Conservation (phyloP, 2,888 invertebrate species). For the Chrysopilus asiliformis region DNA sequence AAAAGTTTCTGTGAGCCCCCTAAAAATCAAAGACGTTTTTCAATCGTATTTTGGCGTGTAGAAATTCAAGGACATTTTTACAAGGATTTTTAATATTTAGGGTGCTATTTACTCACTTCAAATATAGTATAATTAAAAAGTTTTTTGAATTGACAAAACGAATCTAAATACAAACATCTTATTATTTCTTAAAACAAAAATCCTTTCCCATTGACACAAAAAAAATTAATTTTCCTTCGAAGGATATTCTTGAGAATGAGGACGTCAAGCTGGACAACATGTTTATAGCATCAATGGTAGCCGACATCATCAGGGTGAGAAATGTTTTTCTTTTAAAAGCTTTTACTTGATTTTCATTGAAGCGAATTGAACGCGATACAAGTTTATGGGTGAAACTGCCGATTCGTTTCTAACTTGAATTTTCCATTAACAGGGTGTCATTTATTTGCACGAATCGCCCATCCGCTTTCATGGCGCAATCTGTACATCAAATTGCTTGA, state of each 20-base stretch:
- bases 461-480: constrained; percentile 77
- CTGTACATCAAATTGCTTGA: constrained; percentile 81
- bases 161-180: neutral
- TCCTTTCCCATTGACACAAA: no score
- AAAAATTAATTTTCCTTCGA: no score
- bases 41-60: no score
- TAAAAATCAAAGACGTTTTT: no score
- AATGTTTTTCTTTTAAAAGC: constrained; percentile 3
- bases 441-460: constrained; percentile 78
- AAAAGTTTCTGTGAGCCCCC: no score
- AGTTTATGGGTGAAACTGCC: no score
- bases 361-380: no score
- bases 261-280: constrained; percentile 92
- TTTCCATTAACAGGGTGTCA: constrained; percentile 56
- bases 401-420: constrained; percentile 2
- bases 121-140: no score
- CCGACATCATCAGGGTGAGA: constrained; percentile 84
- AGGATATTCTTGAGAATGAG: constrained; percentile 90
- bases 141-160: constrained; percentile 3
- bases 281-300: constrained; percentile 90
- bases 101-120: no score
- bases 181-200: neutral
- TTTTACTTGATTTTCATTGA: neutral
- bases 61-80: no score
- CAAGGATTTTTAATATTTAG: no score